phyloP scores from a whole-genome alignment of 2,888 invertebrate genomes.

The Rhagonycha fulva region DNA sequence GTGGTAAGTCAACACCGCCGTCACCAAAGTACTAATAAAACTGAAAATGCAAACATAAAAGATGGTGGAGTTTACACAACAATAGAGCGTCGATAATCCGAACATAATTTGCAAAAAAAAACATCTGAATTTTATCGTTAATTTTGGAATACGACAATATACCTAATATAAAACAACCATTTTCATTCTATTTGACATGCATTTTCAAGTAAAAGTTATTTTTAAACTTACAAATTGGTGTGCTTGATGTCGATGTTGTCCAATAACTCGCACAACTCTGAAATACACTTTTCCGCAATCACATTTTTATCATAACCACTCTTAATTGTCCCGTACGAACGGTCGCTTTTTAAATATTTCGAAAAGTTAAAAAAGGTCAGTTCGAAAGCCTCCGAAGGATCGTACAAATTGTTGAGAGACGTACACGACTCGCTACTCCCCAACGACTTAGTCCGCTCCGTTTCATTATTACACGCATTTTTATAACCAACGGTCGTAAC shows the following conservation, averaged over 20 bases:
- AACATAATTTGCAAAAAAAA: too few relatives aligned
- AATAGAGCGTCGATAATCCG: too few relatives aligned
- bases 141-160: too few relatives aligned
- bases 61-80: too few relatives aligned
- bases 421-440: conserved; percentile 11
- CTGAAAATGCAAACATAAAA: conserved; percentile 60
- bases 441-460: neutral
- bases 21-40: conserved; percentile 87
- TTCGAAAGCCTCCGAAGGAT: conserved; percentile 20
- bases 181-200: too few relatives aligned
- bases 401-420: conserved; percentile 14
- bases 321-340: conserved; percentile 24
- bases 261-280: conserved; percentile 68
- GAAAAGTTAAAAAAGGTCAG: conserved; percentile 37
- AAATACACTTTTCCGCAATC: conserved; percentile 57
- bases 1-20: conserved; percentile 87
- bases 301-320: conserved; percentile 33
- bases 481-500: conserved; percentile 7
- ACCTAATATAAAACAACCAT: too few relatives aligned
- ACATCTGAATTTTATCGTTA: too few relatives aligned
- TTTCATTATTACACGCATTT: neutral
- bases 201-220: neutral
- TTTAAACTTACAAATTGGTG: conserved; percentile 82
- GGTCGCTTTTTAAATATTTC: conserved; percentile 33
- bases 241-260: conserved; percentile 79